Conservation (phyloP, 2,797 vertebrate genomes). For the Falco peregrinus region DNA sequence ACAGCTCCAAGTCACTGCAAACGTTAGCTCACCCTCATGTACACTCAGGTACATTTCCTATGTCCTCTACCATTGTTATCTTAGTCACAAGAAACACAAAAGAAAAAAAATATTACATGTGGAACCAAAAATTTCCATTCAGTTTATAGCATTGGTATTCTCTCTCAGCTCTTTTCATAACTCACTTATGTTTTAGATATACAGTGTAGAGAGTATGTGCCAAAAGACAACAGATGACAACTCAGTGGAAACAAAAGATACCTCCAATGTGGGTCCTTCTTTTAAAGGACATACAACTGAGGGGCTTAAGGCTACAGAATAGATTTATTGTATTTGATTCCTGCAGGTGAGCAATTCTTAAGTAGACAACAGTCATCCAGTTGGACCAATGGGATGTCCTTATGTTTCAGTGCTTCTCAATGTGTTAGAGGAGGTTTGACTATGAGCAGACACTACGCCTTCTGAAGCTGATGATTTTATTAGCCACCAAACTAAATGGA, state of each 20-base stretch:
- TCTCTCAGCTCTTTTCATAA: rapidly evolving
- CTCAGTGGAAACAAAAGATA: background rate
- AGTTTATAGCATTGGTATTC: background rate
- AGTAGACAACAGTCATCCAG: background rate
- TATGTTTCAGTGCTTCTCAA: background rate
- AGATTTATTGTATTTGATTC: background rate
- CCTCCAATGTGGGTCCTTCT: background rate
- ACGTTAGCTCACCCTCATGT: background rate
- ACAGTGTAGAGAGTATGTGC: background rate
- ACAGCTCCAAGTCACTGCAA: background rate
- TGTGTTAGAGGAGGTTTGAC: background rate
- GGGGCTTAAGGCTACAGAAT: background rate
- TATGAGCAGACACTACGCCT: background rate
- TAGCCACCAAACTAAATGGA: background rate
- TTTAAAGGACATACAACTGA: background rate
- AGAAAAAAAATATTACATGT: background rate
- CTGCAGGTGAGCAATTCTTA: background rate
- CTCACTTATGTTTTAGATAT: background rate
- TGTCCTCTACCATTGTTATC: background rate
- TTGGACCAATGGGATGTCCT: background rate
- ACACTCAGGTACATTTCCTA: background rate
- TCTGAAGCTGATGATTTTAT: background rate
- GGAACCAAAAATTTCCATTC: background rate
- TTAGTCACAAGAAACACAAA: background rate
- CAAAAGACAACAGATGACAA: background rate